These are phyloP conservation scores for Charina bottae DNA, from an alignment of 2,113 vertebrate genomes.

Conservation along the genomic window DNA sequence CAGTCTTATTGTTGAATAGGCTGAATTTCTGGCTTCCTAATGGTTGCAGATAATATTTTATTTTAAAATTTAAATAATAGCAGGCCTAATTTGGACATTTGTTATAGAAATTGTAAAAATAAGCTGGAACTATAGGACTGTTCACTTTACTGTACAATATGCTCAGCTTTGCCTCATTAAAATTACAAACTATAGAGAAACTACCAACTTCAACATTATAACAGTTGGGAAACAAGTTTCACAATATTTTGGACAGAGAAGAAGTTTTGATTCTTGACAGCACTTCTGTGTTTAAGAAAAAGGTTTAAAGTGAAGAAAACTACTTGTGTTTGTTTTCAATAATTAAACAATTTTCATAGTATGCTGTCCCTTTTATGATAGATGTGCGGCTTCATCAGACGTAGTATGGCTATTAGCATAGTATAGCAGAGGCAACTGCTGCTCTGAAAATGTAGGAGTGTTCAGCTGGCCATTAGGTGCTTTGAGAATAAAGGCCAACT, in stretches of 20 bases:
- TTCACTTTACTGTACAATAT: background rate
- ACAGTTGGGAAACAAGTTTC: background rate
- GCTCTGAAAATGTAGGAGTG: background rate
- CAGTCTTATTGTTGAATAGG: slow-evolving; percentile 31
- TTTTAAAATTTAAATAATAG: background rate
- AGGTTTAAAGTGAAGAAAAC: slow-evolving; percentile 24
- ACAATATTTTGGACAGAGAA: accelerated
- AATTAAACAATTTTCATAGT: background rate
- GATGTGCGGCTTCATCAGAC: background rate
- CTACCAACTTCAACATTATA: slow-evolving; percentile 17
- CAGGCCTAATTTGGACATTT: slow-evolving; percentile 7
- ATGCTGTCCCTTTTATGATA: background rate
- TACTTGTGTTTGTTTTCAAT: slow-evolving; percentile 34
- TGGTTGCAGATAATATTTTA: slow-evolving; percentile 24
- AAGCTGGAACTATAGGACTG: background rate
- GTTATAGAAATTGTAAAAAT: background rate
- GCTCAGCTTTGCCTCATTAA: background rate
- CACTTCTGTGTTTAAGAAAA: background rate
- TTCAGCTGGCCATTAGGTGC: background rate
- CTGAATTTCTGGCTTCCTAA: slow-evolving; percentile 44
- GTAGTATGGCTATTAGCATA: background rate
- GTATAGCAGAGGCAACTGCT: background rate
- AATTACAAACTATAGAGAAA: slow-evolving; percentile 27
- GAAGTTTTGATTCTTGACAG: background rate
- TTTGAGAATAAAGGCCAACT: background rate